These are phyloP conservation scores for Ciconia maguari DNA, from an alignment of 2,113 vertebrate species.

Conservation along the genomic window DNA sequence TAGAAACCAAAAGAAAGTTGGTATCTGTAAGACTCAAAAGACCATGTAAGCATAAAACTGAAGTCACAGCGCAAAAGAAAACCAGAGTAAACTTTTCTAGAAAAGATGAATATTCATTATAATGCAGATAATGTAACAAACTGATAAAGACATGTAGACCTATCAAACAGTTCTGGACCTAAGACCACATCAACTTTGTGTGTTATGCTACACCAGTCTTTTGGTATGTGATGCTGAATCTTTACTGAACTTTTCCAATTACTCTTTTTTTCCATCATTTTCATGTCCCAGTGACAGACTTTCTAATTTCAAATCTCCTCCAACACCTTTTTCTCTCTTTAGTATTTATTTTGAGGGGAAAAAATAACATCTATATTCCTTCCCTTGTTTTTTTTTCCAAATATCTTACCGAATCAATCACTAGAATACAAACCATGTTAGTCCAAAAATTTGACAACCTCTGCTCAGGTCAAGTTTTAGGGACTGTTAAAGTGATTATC, in stretches of 20 bases:
- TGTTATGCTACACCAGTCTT: background rate
- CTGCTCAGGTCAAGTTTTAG: background rate
- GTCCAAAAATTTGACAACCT: background rate
- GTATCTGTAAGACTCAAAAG: background rate
- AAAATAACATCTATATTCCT: background rate
- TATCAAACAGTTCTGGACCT: background rate
- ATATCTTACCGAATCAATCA: background rate
- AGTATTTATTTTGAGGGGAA: background rate
- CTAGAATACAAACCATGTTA: background rate
- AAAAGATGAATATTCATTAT: background rate
- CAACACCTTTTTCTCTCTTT: background rate
- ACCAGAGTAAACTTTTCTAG: background rate
- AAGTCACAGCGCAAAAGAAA: background rate
- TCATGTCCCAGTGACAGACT: background rate
- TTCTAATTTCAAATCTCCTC: background rate
- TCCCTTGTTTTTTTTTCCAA: background rate
- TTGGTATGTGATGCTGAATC: background rate
- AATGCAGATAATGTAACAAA: background rate
- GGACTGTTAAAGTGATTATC: background rate
- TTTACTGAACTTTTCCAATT: background rate
- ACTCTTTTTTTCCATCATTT: background rate
- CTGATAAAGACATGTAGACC: background rate
- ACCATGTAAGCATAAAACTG: fast-evolving
- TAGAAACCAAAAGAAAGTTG: background rate
- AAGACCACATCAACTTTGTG: background rate